Conservation (phyloP, 2,888 invertebrate genomes). For the Dusona sp. region DNA sequence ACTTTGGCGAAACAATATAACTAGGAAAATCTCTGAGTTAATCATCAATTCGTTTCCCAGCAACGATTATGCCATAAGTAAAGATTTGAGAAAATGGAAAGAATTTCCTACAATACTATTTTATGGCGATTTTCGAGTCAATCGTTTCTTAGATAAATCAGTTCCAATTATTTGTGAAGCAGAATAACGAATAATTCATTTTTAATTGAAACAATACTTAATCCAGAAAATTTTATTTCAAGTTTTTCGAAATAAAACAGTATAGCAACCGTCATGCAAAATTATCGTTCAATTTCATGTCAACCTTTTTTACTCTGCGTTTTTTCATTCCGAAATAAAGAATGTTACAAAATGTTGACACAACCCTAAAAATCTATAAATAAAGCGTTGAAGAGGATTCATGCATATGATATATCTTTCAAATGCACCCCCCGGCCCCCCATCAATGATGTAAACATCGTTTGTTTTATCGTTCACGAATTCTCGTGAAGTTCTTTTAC, state of each 20-base stretch:
- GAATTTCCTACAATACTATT: slow-evolving; percentile 35
- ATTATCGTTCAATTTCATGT: slow-evolving; percentile 29
- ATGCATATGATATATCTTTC: slow-evolving; percentile 22
- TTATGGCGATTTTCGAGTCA: not conserved
- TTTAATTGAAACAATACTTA: not conserved
- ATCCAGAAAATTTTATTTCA: not conserved
- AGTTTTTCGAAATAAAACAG: not conserved
- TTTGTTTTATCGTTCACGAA: slow-evolving; percentile 52
- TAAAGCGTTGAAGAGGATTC: slow-evolving; percentile 41
- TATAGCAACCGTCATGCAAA: slow-evolving; percentile 30
- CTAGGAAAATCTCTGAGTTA: slow-evolving; percentile 63
- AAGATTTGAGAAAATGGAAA: slow-evolving; percentile 34
- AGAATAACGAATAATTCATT: not conserved
- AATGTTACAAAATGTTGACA: slow-evolving; percentile 16
- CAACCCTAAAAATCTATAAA: slow-evolving; percentile 43
- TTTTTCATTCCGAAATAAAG: slow-evolving; percentile 33
- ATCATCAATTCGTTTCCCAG: slow-evolving; percentile 58
- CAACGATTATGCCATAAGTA: not conserved
- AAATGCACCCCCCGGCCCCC: not conserved
- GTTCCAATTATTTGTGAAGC: not conserved
- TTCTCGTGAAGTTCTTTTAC: slow-evolving; percentile 15
- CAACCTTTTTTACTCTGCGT: not conserved
- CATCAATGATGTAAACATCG: slow-evolving; percentile 61
- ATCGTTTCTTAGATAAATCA: not conserved
- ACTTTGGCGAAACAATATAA: slow-evolving; percentile 61